Conservation (phyloP, 2,888 invertebrate genomes). For the Isotomurus palustris region DNA sequence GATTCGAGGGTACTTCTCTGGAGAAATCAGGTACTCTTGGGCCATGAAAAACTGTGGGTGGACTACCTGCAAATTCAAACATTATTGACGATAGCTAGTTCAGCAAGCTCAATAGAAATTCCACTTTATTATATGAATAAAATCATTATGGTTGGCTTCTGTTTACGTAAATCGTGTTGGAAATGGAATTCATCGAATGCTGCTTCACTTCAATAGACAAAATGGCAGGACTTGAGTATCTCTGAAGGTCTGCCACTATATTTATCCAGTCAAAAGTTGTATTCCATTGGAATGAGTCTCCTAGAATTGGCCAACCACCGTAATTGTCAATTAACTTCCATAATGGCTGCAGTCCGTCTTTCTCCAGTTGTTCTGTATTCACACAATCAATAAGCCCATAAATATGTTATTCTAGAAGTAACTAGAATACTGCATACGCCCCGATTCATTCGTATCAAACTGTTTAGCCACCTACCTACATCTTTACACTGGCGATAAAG, state of each 20-base stretch:
- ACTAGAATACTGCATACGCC: background rate
- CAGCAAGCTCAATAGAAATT: no score
- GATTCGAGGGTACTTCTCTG: constrained; percentile 19
- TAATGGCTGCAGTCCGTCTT: constrained; percentile 9
- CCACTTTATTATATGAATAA: no score
- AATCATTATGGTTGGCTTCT: no score
- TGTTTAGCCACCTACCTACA: constrained; percentile 8
- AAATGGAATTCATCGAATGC: constrained; percentile 16
- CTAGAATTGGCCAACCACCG: constrained; percentile 11
- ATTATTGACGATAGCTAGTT: no score
- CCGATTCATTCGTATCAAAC: background rate
- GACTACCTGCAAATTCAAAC: constrained; percentile 8
- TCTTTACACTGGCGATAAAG: constrained; percentile 14
- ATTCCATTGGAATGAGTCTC: background rate
- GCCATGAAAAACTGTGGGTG: constrained; percentile 31
- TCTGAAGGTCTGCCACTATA: constrained; percentile 18
- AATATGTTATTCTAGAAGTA: background rate
- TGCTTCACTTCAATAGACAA: constrained; percentile 29
- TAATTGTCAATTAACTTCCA: background rate
- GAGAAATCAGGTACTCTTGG: constrained; percentile 25
- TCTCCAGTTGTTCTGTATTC: constrained; percentile 16
- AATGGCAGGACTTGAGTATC: constrained; percentile 22
- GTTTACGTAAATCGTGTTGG: constrained; percentile 23
- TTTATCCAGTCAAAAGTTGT: constrained; percentile 7
- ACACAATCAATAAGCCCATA: no score